phyloP scores from a whole-genome alignment of 2,888 invertebrate species.

The Elegia similella region DNA sequence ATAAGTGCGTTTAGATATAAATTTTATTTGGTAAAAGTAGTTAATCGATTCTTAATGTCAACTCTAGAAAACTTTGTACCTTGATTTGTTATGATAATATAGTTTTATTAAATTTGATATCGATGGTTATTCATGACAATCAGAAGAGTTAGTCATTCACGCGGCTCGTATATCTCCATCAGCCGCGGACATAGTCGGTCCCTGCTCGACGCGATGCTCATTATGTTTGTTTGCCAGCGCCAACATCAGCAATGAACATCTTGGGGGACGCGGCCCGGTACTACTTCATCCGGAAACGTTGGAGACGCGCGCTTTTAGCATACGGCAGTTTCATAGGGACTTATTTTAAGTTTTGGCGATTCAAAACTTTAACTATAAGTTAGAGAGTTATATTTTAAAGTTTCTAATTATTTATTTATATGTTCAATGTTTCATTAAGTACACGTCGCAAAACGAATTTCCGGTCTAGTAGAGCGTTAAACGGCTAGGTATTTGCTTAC shows the following conservation, averaged over 20 bases:
- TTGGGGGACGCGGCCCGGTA: slow-evolving; percentile 43
- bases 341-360: slow-evolving; percentile 80
- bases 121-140: slow-evolving; percentile 76
- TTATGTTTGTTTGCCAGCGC: slow-evolving; percentile 70
- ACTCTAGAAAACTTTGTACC: slow-evolving; percentile 74
- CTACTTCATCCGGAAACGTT: slow-evolving; percentile 36
- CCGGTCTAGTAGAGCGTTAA: slow-evolving; percentile 46
- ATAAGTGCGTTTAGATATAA: slow-evolving; percentile 78
- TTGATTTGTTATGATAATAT: slow-evolving; percentile 74
- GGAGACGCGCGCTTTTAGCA: slow-evolving; percentile 44
- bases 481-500: slow-evolving; percentile 55
- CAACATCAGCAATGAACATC: slow-evolving; percentile 70
- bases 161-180: slow-evolving; percentile 34
- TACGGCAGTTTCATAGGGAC: slow-evolving; percentile 65
- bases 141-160: slow-evolving; percentile 39
- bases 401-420: slow-evolving; percentile 71
- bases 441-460: slow-evolving; percentile 61
- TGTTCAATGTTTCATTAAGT: slow-evolving; percentile 48
- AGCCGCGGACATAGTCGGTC: slow-evolving; percentile 60
- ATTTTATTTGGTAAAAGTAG: slow-evolving; percentile 77
- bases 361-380: slow-evolving; percentile 82
- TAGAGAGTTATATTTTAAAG: slow-evolving; percentile 70
- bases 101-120: slow-evolving; percentile 70
- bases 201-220: slow-evolving; percentile 63
- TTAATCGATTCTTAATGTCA: slow-evolving; percentile 70